Evolutionary conservation across 2,888 invertebrate species (phyloP), one percentile per base, ranked within the genome.

Genomic region (Trileptium ribeirensis): DNA sequence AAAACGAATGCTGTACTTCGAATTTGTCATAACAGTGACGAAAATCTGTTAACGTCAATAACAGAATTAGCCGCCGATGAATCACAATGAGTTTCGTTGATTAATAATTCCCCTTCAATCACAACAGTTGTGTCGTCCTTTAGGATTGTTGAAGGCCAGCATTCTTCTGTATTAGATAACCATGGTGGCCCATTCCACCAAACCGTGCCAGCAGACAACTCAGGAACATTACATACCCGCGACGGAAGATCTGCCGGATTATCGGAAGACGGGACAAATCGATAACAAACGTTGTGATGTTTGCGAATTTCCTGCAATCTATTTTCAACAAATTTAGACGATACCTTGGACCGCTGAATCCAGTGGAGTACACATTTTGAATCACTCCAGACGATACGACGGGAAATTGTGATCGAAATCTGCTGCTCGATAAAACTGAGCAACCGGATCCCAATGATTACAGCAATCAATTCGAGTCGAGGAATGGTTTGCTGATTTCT

Each of bases 321-420:
- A 36, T 75, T 75, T 39, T 75, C 77, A 75, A 75, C 37, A 75
- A 75, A 75, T 51, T 51, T 51, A 8, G 51, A 51, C 2, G 77
- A 75, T 3, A 36, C 34, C 36, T 75, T 2, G n/a, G n/a, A 36
- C n/a, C 34, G 38, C n/a, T 37, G 2, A 15, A 75, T n/a, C 77
- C 77, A 75, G 8, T 75, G 38, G 36, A 75, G 77, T 38, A 38
- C 39, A n/a, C 77, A 75, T 15, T 36, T 29, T n/a, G 77, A 75
- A n/a, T 75, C 77, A 39, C 37, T 34, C 77, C 77, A 75, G n/a
- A 70, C 33, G 15, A 29, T 31, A 8, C 31, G 33, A 70, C 33
- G 33, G 15, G 31, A 33, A 70, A 70, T 31, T 70, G 31, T 36
- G n/a, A 19, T 31, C 70, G 15, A 15, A 31, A 70, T 8, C n/a